Conservation (phyloP, 2,113 vertebrate species). For the Sula dactylatra region DNA sequence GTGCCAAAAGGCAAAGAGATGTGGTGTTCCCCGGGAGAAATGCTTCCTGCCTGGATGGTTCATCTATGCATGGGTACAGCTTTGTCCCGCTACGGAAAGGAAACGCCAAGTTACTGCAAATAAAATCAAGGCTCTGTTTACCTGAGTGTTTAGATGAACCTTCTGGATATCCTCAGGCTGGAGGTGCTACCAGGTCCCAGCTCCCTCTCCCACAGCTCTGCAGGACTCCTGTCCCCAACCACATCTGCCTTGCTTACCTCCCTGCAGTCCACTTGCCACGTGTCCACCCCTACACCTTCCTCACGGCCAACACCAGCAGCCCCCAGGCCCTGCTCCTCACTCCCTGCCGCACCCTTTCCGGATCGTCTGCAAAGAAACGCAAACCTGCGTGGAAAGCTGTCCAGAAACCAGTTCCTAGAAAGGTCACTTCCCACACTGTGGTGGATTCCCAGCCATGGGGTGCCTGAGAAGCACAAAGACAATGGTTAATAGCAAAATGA, state of each 20-base stretch:
- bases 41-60: background rate
- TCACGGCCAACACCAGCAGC: background rate
- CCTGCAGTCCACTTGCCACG: background rate
- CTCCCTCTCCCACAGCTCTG: background rate
- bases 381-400: background rate
- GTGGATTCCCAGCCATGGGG: background rate
- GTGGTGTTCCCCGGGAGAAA: background rate
- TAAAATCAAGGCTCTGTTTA: background rate
- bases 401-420: background rate
- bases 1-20: background rate
- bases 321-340: background rate
- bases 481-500: background rate
- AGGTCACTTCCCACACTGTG: background rate
- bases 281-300: background rate
- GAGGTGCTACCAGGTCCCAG: background rate
- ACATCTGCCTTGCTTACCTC: background rate
- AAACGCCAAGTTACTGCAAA: background rate
- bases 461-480: accelerated
- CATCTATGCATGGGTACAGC: background rate
- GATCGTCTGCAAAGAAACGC: background rate
- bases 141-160: background rate
- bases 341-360: background rate
- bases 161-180: background rate
- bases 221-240: background rate
- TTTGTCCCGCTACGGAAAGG: background rate